Evolutionary conservation across 1,140 invertebrate genomes (phyloP).

Genomic region (Pseudobourletiella spinata): DNA sequence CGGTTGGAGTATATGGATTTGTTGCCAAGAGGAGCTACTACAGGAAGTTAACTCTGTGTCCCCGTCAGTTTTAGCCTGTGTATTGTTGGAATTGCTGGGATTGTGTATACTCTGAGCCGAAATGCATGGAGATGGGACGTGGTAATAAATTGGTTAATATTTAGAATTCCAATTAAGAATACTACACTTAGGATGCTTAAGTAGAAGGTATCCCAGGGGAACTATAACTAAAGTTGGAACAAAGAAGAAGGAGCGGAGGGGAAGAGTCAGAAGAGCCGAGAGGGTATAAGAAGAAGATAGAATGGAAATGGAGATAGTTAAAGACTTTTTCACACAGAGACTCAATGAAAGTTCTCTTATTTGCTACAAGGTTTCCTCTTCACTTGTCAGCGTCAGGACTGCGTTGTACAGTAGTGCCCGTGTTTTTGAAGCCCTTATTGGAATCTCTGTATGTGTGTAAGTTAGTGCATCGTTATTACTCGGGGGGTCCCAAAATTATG

Average conservation of each 20-base stretch:
- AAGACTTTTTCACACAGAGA: neutral
- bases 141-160: neutral
- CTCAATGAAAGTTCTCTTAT: neutral
- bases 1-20: neutral
- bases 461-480: neutral
- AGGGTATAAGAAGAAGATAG: neutral
- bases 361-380: neutral
- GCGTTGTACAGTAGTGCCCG: too few species aligned
- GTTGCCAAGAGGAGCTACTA: neutral
- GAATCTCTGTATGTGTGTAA: too few species aligned
- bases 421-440: too few species aligned
- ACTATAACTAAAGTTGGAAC: neutral
- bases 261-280: neutral
- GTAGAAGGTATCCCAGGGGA: neutral
- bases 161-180: neutral
- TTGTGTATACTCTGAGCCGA: too few species aligned
- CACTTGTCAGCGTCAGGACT: neutral
- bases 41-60: too few species aligned
- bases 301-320: neutral
- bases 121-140: neutral
- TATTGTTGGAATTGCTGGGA: too few species aligned
- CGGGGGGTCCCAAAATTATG: neutral
- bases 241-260: neutral
- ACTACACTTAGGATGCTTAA: neutral
- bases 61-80: too few species aligned